Evolutionary conservation across 2,888 invertebrate species (phyloP).

Genomic region (Lithosia quadra): DNA sequence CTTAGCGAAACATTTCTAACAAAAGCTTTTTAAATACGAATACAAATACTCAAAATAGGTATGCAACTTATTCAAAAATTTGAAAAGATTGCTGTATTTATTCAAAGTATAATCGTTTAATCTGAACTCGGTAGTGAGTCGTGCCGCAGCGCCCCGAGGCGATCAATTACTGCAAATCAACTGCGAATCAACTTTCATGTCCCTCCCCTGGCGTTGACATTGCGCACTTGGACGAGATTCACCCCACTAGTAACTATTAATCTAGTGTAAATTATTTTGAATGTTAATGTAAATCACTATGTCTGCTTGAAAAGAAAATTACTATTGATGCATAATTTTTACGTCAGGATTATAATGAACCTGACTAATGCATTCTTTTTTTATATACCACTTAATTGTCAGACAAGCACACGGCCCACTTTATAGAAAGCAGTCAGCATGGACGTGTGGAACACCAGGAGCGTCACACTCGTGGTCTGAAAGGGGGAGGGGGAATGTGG

Average conservation of each 20-base stretch:
- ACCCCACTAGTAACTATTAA: slow-evolving; percentile 38
- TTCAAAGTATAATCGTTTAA: slow-evolving; percentile 51
- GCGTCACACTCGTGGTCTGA: no score
- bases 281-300: slow-evolving; percentile 26
- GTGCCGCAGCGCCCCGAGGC: slow-evolving; percentile 60
- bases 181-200: slow-evolving; percentile 72
- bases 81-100: slow-evolving; percentile 28
- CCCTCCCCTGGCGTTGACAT: slow-evolving; percentile 63
- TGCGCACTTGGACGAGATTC: slow-evolving; percentile 56
- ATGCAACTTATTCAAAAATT: not conserved
- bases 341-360: slow-evolving; percentile 1
- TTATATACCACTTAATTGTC: no score
- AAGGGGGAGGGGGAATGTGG: no score
- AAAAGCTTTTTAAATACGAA: no score
- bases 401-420: no score
- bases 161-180: slow-evolving; percentile 77
- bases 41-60: no score
- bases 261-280: slow-evolving; percentile 50
- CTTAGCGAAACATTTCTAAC: no score
- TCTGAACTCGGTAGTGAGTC: slow-evolving; percentile 43
- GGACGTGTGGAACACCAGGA: no score
- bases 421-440: no score
- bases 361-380: not conserved
- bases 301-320: slow-evolving; percentile 9
- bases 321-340: slow-evolving; percentile 8